phyloP scores from a whole-genome alignment of 1,140 invertebrate genomes.

The Cyphomyrmex costatus region DNA sequence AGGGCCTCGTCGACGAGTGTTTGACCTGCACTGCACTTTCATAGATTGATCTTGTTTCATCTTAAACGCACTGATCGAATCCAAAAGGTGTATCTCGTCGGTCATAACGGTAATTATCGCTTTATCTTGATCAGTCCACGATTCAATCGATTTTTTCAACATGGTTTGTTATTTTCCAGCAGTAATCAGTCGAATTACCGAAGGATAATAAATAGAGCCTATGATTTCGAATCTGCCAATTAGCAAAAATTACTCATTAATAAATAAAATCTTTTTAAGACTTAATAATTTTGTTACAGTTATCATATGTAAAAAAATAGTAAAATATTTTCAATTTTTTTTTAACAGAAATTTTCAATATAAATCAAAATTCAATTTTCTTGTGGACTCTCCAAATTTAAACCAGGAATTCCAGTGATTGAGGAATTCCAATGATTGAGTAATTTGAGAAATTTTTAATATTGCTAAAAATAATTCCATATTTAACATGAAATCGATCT shows the following conservation, averaged over 20 bases:
- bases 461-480: neutral
- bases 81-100: conserved; percentile 14
- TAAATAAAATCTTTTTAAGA: conserved; percentile 11
- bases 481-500: neutral
- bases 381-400: too few relatives aligned
- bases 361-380: too few relatives aligned
- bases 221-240: conserved; percentile 2
- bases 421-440: too few relatives aligned
- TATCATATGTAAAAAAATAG: conserved; percentile 3
- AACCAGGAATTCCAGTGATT: too few relatives aligned
- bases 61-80: conserved; percentile 37
- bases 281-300: neutral
- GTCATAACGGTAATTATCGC: conserved; percentile 36
- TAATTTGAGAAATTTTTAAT: conserved; percentile 13
- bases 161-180: neutral
- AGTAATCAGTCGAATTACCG: conserved; percentile 8
- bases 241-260: conserved; percentile 3
- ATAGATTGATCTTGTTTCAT: conserved; percentile 53
- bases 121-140: conserved; percentile 40
- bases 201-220: conserved; percentile 7
- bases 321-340: neutral
- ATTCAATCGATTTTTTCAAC: conserved; percentile 12
- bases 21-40: conserved; percentile 43
- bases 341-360: neutral
- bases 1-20: conserved; percentile 32